Percentiles rank a stretch among this genome's conserved stretches.
Conservation (phyloP, 2,888 invertebrate genomes). For the Dolichomitus sp. region DNA sequence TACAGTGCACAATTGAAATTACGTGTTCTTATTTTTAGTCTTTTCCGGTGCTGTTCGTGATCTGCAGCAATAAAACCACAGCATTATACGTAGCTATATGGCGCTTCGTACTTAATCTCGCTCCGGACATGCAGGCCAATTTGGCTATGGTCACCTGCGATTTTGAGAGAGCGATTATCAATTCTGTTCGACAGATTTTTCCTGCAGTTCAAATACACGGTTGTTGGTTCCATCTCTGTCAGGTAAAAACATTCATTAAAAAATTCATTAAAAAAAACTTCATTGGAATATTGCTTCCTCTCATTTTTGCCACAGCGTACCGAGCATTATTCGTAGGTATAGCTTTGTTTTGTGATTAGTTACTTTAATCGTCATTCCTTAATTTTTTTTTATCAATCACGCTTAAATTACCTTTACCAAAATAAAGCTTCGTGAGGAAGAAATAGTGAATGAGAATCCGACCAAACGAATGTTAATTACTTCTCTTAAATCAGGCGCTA, state of each 20-base stretch:
- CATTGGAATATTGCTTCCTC: no score
- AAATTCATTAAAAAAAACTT: not conserved
- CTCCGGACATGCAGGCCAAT: conserved; percentile 12
- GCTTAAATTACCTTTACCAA: no score
- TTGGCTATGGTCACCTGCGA: conserved; percentile 9
- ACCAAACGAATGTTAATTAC: conserved; percentile 3
- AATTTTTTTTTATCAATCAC: no score
- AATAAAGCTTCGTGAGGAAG: no score
- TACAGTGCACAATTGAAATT: no score
- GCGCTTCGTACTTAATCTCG: conserved; percentile 25
- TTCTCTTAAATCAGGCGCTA: conserved; percentile 19
- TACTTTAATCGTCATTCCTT: no score
- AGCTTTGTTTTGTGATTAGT: no score
- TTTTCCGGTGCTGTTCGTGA: conserved; percentile 20
- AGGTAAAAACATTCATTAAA: not conserved
- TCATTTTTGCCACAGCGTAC: no score
- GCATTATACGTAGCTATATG: conserved; percentile 37
- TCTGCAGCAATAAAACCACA: conserved; percentile 31
- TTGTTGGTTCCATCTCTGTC: conserved; percentile 37
- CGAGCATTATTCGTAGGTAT: no score
- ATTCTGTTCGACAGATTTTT: conserved; percentile 26
- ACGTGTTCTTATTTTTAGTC: conserved; percentile 23
- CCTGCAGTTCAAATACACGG: conserved; percentile 5
- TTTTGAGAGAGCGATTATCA: conserved; percentile 25
- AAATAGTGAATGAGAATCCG: not conserved